Evolutionary conservation across 2,113 vertebrate species (phyloP), one percentile per base, ranked within the genome.

Genomic region (Phyllostomus discolor): DNA sequence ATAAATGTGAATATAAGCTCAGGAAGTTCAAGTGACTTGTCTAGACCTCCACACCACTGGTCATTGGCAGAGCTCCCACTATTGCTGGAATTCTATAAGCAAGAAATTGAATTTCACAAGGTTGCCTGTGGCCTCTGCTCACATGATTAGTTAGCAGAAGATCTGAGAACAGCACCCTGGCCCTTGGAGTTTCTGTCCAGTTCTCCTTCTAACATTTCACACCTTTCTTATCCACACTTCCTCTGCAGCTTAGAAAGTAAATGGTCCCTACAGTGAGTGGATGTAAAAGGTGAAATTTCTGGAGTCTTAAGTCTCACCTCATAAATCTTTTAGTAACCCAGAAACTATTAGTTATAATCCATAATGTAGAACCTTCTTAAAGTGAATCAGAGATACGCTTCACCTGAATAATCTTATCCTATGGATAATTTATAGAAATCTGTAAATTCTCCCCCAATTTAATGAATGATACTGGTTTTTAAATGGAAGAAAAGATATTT

Each of bases 391-490:
- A 88, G 26, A 2, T 43, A 17, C 57, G 33, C 8, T 90, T 83
- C 28, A 82, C 24, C 33, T 88, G 70, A 79, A 26, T 81, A 41
- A 89, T 38, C 2, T 92, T 76, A 69, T 96, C 48, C 33, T 70
- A 26, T 54, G 41, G 10, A 48, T 87, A 80, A 94, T 84, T 31
- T 28, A 33, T 62, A 85, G 38, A 72, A 62, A 1, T 9, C 26
- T 95, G 48, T 9, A n/a, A 28, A 78, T 86, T 7, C 26, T 96
- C 70, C 20, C 10, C 6, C 17, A 57, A 95, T 54, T 92, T 96
- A 94, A 35, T 24, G 26, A 85, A 86, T 93, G 83, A 93, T 35
- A 83, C 75, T 22, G 73, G 62, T 50, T 97, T 83, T 96, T 86
- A 50, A 96, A 91, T 70, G 50, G 2, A 62, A 91, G 19, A 66